phyloP scores from a whole-genome alignment of 2,113 vertebrate genomes.

The Rhombomys opimus region DNA sequence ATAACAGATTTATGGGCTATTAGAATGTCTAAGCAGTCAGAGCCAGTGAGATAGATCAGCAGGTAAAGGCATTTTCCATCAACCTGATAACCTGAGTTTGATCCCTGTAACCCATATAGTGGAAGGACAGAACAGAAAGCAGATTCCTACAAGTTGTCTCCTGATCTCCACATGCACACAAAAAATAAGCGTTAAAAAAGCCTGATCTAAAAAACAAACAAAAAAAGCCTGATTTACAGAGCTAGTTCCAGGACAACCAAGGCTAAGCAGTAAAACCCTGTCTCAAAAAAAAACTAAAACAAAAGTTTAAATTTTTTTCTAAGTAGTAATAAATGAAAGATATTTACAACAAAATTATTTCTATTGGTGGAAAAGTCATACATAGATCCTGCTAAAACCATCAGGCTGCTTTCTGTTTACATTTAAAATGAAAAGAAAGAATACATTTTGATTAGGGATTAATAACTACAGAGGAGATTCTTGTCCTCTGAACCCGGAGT shows the following conservation, averaged over 20 bases:
- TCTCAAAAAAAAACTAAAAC: too few relatives aligned
- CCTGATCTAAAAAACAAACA: too few relatives aligned
- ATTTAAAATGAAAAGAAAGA: conserved; percentile 42
- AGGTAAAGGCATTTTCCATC: background rate
- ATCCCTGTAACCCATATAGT: background rate
- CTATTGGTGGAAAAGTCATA: background rate
- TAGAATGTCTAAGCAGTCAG: background rate
- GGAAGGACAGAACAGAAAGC: background rate
- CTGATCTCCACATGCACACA: background rate
- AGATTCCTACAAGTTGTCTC: background rate
- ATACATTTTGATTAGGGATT: conserved; percentile 26
- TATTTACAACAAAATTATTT: background rate
- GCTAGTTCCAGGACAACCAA: too few relatives aligned
- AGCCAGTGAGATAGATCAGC: too few relatives aligned
- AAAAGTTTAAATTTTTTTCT: too few relatives aligned
- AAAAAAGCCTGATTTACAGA: too few relatives aligned
- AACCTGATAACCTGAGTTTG: background rate
- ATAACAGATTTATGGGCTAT: background rate
- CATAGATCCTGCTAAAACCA: background rate
- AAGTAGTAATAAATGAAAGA: background rate
- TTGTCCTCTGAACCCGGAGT: background rate
- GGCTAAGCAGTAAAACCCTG: too few relatives aligned
- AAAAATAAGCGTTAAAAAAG: background rate
- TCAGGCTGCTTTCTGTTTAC: background rate
- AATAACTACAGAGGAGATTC: background rate